Conservation (phyloP, 2,888 invertebrate species). For the Eilema depressum region DNA sequence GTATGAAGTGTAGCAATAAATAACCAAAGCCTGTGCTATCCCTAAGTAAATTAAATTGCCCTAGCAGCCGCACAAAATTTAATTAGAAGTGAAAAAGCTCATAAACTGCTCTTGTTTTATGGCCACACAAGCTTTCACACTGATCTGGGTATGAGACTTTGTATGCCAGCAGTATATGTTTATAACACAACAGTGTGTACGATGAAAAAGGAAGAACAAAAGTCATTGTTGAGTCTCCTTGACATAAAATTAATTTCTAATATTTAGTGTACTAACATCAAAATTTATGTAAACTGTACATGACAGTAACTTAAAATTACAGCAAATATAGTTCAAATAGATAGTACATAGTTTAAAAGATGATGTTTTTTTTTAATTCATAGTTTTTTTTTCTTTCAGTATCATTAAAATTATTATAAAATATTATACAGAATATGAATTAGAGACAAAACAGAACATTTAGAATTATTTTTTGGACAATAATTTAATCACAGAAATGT, state of each 20-base stretch:
- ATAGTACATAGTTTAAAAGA: no score
- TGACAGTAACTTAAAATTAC: no score
- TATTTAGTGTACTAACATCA: background rate
- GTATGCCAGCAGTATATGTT: conserved; percentile 22
- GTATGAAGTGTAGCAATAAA: conserved; percentile 25
- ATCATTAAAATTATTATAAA: no score
- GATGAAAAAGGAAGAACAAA: background rate
- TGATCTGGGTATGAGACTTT: conserved; percentile 19
- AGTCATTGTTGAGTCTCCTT: background rate
- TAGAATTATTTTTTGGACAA: no score
- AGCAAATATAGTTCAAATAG: no score
- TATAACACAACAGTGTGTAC: background rate
- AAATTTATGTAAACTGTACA: no score
- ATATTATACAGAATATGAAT: no score
- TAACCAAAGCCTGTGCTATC: conserved; percentile 30
- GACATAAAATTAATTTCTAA: background rate
- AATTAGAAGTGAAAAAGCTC: conserved; percentile 45
- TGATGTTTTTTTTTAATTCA: no score
- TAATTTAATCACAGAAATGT: no score
- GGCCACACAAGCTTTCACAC: conserved; percentile 30
- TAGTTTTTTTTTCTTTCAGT: no score
- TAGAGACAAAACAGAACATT: no score
- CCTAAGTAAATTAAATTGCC: conserved; percentile 30
- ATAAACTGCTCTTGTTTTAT: conserved; percentile 40
- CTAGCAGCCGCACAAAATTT: conserved; percentile 42